phyloP scores from a whole-genome alignment of 2,888 invertebrate species.

The Timandra comae region DNA sequence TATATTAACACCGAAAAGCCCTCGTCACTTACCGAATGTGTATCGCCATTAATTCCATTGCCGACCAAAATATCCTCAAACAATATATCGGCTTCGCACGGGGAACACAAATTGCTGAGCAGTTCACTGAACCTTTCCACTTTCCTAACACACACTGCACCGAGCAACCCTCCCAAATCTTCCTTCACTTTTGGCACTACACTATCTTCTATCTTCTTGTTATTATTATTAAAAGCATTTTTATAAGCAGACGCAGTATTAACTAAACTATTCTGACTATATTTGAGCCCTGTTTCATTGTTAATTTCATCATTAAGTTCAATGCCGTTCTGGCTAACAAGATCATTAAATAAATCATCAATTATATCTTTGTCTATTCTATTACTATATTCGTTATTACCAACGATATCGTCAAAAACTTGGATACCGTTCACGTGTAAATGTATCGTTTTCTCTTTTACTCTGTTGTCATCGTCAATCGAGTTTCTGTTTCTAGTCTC shows the following conservation, averaged over 20 bases:
- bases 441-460: slow-evolving; percentile 31
- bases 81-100: slow-evolving; percentile 63
- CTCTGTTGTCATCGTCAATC: slow-evolving; percentile 38
- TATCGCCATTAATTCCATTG: slow-evolving; percentile 55
- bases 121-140: slow-evolving; percentile 73
- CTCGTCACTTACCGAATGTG: slow-evolving; percentile 45
- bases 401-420: slow-evolving; percentile 56
- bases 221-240: slow-evolving; percentile 26
- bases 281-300: slow-evolving; percentile 40
- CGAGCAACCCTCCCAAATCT: slow-evolving; percentile 54
- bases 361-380: slow-evolving; percentile 53
- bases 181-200: slow-evolving; percentile 64
- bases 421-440: slow-evolving; percentile 49
- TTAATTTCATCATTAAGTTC: slow-evolving; percentile 38
- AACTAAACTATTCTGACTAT: slow-evolving; percentile 47
- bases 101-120: slow-evolving; percentile 70
- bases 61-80: slow-evolving; percentile 68
- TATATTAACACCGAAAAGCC: neutral
- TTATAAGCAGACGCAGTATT: slow-evolving; percentile 40
- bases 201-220: slow-evolving; percentile 44
- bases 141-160: slow-evolving; percentile 70
- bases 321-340: slow-evolving; percentile 38
- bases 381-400: slow-evolving; percentile 42
- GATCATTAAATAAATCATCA: slow-evolving; percentile 61
- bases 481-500: slow-evolving; percentile 35